Base-by-base conservation (phyloP, 1,140 invertebrate genomes). In the Spodoptera frugiperda region DNA sequence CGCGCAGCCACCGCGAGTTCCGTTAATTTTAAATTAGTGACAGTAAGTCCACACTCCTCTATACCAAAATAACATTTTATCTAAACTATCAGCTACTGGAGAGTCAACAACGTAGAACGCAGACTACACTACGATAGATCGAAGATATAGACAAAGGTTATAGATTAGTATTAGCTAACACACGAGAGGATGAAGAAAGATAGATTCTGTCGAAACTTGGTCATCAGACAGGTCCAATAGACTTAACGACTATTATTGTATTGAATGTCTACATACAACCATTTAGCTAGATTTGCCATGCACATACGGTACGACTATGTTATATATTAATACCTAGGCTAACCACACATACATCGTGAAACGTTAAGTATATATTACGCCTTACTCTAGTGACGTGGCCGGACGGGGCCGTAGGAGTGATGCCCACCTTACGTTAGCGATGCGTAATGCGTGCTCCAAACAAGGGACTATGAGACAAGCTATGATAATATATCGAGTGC, bases 211-310 rank as follows among this genome's bases (percentile, higher is more conserved):
- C 78, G 82, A 86, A 87, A 76, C 81, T 92, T 93, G 91, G 91
- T 92, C 89, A 85, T 84, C 39, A 59, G 55, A 73, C 71, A 73
- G 71, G 85, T 89, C 82, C 83, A 73, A 81, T 74, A 82, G 82
- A 81, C 89, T 92, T 92, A 92, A 67, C 46, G 33, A 54, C 90
- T 92, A 93, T 92, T 91, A 93, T 93, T 91, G 91, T 93, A 90
- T 91, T 90, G 87, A 88, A 85, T 89, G 88, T 82, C 90, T 93
- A 93, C 91, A 86, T 90, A 92, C 90, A 93, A 93, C 90, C 89
- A 83, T 91, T 91, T 89, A 92, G 85, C 91, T 93, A 93, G 82
- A 89, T 88, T 82, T 89, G 90, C 88, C 91, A 93, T 93, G 91
- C 91, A 91, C 89, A 87, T 91, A 90, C 82, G 63, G 25, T 74